Base-by-base conservation (phyloP, 2,888 invertebrate genomes). In the Liodrosophila aerea region DNA sequence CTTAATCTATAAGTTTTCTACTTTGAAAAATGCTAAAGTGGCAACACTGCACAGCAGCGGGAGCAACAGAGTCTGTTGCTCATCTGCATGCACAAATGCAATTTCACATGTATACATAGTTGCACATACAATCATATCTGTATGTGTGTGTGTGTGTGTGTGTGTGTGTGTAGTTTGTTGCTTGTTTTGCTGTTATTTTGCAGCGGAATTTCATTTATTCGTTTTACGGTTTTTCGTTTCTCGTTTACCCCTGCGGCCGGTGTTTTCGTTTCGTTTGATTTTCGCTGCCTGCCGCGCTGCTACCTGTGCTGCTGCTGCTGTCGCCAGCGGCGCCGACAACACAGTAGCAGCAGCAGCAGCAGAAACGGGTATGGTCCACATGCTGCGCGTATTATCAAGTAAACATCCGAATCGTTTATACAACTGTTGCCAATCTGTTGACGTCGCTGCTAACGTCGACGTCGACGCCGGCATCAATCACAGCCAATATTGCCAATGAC, bases 391-490 rank as follows among this genome's bases (percentile, higher is more conserved):
- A 78, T 83, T 72, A 78, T 72, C 80, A 72, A 78, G 83, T 66
- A 78, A 85, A 82, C 85, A 78, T 72, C 59, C 60, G 64, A 78
- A 78, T 71, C 78, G 83, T 85, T 82, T 78, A 71, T 78, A 72
- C 78, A 78, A 78, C 85, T 78, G 85, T 85, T 85, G 78, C 72
- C 78, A 78, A 85, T 78, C 78, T 76, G 64, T 41, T 15, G 73
- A 33, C 67, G 61, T 44, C 59, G 54, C 70, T 54, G 64, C 50
- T 22, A 31, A 12, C 34, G 45, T 37, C 50, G 31, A 39, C 47
- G 50, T 22, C 36, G 37, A 9, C 41, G 49, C 60, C 64, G 43
- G 34, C 34, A 15, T 31, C 45, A n/a, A 11, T 36, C 30, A 44
- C 54, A 18, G n/a, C 56, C 52, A 41, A 37, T 58, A 47, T 64